Base-by-base conservation (phyloP, 2,113 vertebrate species). In the Colinus virginianus region DNA sequence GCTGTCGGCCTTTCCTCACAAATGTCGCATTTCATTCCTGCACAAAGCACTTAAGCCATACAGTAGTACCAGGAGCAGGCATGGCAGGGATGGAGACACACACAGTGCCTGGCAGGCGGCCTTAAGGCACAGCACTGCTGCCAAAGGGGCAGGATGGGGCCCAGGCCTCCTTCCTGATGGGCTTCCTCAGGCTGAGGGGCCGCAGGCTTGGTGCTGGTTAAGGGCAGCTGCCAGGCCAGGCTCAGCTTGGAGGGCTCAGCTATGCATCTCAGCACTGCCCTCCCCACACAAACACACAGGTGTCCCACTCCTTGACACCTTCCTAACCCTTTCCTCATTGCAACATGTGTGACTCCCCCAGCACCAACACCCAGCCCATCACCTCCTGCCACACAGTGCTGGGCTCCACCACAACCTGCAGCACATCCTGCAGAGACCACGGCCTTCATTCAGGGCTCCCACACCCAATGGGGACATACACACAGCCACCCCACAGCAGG, bases 351-450 rank as follows among this genome's bases (percentile, higher is more conserved):
- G 22, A 11, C 40, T 42, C 67, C 11, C 18, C 32, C 80, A 66
- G 67, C 0, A 0, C 30, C 58, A 0, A 0, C 40, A 28, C 0
- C 11, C 49, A 2, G 3, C 56, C 3, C 0, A 7, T 25, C 1
- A 0, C 22, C 17, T 23, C 38, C 53, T 28, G 48, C 23, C 12
- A 13, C 48, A 25, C 48, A 49, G 51, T 26, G 15, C 51, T 14
- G 26, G 8, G 25, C 51, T n/a, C 40, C 67, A 56, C 5, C 6
- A 72, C 38, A 49, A 46, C 36, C 59, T 1, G 0, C 5, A 66
- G 80, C 3, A 0, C 19, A 43, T 51, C 75, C 74, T 62, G 78
- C n/a, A 32, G 80, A 77, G 62, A 91, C 62, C 80, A 49, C 25
- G 91, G 74, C 69, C 81, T 85, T 87, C 94, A 0, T 68, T 87